These are phyloP conservation scores for Ylistrum balloti DNA, from an alignment of 1,140 invertebrate species.

Conservation along the genomic window DNA sequence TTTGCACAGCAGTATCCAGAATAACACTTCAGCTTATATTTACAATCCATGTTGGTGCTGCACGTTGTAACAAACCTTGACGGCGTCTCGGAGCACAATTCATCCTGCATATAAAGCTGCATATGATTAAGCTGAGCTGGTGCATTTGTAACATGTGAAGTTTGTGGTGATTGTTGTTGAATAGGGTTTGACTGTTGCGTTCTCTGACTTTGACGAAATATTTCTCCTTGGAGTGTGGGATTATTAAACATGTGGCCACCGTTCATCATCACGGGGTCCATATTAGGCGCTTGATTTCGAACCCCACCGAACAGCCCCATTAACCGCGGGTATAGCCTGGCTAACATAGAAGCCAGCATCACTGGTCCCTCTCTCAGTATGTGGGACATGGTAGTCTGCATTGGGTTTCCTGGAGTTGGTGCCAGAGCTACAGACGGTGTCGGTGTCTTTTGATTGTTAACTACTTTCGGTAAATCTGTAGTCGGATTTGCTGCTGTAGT, in stretches of 20 bases:
- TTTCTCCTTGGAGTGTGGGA: background rate
- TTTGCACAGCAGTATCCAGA: background rate
- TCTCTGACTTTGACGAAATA: background rate
- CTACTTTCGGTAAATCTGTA: background rate
- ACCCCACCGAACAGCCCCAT: background rate
- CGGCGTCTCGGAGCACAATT: background rate
- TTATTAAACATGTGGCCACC: background rate
- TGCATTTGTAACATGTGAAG: background rate
- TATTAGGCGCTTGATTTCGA: background rate
- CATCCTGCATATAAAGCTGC: background rate
- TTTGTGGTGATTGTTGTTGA: background rate
- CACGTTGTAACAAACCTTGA: background rate
- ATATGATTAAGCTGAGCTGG: background rate
- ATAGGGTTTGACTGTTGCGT: background rate
- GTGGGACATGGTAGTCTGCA: background rate
- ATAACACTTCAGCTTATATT: constrained; percentile 10
- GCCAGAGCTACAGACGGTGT: background rate
- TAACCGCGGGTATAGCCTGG: background rate
- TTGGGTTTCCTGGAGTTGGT: background rate
- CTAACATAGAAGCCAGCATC: background rate
- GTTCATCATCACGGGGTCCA: background rate
- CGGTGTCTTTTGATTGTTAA: background rate
- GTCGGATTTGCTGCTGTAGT: background rate
- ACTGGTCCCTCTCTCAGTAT: background rate
- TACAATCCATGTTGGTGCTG: background rate